phyloP scores from a whole-genome alignment of 2,797 vertebrate species.

The Bradypodion ventrale region DNA sequence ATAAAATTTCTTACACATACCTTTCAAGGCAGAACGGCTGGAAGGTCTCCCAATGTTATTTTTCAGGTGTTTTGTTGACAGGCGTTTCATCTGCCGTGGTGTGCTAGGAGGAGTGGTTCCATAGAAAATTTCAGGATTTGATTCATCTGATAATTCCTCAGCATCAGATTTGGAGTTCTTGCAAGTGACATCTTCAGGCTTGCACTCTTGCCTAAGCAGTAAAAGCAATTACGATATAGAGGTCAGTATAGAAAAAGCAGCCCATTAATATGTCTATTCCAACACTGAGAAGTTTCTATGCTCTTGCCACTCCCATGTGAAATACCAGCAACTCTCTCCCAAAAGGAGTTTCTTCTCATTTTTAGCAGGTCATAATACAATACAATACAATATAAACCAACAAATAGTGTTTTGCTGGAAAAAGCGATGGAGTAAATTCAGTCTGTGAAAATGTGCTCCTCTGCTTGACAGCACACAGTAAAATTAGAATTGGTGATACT shows the following conservation, averaged over 20 bases:
- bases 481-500: not conserved
- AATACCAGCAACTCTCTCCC: not conserved
- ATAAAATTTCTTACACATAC: conserved; percentile 61
- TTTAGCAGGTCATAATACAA: not conserved
- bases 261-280: not conserved
- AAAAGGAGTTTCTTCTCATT: not conserved
- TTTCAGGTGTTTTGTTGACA: conserved; percentile 91
- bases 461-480: not conserved
- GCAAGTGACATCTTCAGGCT: conserved; percentile 78
- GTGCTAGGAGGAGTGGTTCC: conserved; percentile 89
- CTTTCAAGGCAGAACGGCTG: conserved; percentile 82
- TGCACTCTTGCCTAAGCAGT: conserved; percentile 78
- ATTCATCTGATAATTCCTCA: conserved; percentile 86
- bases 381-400: too few species aligned
- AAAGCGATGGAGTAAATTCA: not conserved
- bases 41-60: conserved; percentile 74
- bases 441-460: not conserved
- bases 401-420: not conserved
- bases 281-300: not conserved
- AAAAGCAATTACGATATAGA: conserved; percentile 30
- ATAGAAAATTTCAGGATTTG: conserved; percentile 82
- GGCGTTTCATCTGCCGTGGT: conserved; percentile 91
- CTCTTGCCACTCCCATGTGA: not conserved
- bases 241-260: conserved; percentile 28
- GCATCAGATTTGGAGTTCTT: conserved; percentile 79